Percentiles rank a stretch among this genome's conserved stretches.
Evolutionary conservation across 2,888 invertebrate genomes (phyloP).

Genomic region (Thumatha senex): DNA sequence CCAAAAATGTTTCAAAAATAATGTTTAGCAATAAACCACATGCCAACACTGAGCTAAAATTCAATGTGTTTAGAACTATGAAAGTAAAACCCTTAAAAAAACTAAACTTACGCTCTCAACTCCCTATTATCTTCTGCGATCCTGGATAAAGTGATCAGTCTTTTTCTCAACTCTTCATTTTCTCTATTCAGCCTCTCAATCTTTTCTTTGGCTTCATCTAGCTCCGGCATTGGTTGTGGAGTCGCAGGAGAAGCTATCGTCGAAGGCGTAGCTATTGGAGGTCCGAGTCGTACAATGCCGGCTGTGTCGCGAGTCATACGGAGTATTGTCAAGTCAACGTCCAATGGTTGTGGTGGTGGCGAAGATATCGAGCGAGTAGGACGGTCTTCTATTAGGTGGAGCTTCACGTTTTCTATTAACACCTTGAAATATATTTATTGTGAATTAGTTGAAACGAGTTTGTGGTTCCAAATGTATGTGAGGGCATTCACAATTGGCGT

Average conservation of each 20-base stretch:
- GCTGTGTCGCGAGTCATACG: constrained; percentile 87
- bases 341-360: constrained; percentile 91
- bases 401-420: constrained; percentile 88
- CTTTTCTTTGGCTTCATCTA: constrained; percentile 69
- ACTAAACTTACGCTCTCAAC: constrained; percentile 70
- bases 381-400: constrained; percentile 92
- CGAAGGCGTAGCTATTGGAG: constrained; percentile 64
- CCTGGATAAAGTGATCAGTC: constrained; percentile 74
- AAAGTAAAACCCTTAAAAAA: no score
- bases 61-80: no score
- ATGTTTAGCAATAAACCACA: no score
- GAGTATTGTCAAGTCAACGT: constrained; percentile 88
- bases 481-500: no score
- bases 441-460: not conserved
- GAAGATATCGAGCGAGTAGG: constrained; percentile 90
- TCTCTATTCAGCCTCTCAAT: constrained; percentile 65
- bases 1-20: no score
- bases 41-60: no score
- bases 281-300: constrained; percentile 89
- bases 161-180: constrained; percentile 77
- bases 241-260: constrained; percentile 55
- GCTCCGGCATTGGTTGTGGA: constrained; percentile 64
- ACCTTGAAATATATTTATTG: constrained; percentile 63
- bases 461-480: no score
- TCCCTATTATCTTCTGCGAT: constrained; percentile 82